Percentiles rank a stretch among this genome's conserved stretches.
These are phyloP conservation scores for Galbula dea DNA, from an alignment of 2,113 vertebrate species.

Conservation along the genomic window DNA sequence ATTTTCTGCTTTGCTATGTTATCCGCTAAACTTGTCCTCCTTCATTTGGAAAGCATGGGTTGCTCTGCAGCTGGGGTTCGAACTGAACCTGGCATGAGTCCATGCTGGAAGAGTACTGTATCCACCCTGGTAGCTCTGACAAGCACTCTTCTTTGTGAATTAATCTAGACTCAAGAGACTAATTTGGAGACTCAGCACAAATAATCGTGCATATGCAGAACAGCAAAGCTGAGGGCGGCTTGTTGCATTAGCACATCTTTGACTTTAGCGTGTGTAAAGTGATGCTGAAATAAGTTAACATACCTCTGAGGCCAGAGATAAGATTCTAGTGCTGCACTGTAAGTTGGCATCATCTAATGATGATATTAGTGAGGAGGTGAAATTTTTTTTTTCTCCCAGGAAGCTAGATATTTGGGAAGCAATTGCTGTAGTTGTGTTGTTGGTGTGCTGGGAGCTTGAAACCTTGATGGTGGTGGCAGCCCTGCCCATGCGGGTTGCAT, in stretches of 20 bases:
- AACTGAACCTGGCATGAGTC: neutral
- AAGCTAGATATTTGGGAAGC: neutral
- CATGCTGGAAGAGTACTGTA: neutral
- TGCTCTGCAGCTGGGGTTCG: neutral
- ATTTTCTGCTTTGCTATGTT: constrained; percentile 5
- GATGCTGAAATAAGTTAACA: neutral
- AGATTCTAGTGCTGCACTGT: neutral
- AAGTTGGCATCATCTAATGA: accelerated
- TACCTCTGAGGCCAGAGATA: neutral
- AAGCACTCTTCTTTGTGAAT: neutral
- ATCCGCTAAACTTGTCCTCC: neutral
- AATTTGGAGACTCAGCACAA: neutral
- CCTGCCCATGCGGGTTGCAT: neutral
- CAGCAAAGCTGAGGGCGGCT: neutral
- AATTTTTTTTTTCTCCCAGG: neutral
- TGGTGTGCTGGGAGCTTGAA: neutral
- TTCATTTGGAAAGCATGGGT: constrained; percentile 4
- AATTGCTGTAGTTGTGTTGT: neutral
- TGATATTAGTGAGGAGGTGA: neutral
- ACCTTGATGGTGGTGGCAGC: neutral
- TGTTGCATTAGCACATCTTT: neutral
- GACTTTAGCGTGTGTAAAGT: neutral
- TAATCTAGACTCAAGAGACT: neutral
- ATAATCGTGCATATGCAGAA: neutral
- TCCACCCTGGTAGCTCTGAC: neutral